These are phyloP conservation scores for Sipha maydis DNA, from an alignment of 2,888 invertebrate genomes.

Conservation along the genomic window DNA sequence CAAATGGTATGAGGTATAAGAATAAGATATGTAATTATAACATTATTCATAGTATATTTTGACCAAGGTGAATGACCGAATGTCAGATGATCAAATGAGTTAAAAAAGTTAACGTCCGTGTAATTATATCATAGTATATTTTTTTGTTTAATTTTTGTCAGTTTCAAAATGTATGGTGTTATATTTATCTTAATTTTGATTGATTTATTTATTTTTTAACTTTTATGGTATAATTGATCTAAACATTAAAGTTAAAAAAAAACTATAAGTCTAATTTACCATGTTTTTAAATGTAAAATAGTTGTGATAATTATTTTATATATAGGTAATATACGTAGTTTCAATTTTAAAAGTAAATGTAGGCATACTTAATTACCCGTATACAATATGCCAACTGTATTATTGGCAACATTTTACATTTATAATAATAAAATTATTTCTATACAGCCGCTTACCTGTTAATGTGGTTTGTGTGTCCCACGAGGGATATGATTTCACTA, in stretches of 20 bases:
- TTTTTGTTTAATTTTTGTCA: background rate
- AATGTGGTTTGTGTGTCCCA: conserved; percentile 37
- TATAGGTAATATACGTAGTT: background rate
- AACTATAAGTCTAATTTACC: too few relatives aligned
- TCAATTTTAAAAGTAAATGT: background rate
- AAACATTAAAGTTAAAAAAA: background rate
- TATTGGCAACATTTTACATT: background rate
- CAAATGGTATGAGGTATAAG: background rate
- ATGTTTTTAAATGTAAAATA: background rate
- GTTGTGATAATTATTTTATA: background rate
- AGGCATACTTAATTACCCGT: background rate
- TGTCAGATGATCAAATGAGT: conserved; percentile 5
- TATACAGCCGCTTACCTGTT: conserved; percentile 1
- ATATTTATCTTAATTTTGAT: background rate
- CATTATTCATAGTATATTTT: conserved; percentile 18
- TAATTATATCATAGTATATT: background rate
- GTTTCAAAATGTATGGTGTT: background rate
- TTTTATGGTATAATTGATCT: background rate
- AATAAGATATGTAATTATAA: conserved; percentile 17
- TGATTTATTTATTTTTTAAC: background rate
- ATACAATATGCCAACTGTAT: background rate
- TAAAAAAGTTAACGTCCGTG: background rate
- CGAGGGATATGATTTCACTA: conserved; percentile 38
- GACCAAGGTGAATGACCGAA: conserved; percentile 5
- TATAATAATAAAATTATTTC: background rate